Conservation (phyloP, 2,888 invertebrate genomes). For the Buathra laborator region DNA sequence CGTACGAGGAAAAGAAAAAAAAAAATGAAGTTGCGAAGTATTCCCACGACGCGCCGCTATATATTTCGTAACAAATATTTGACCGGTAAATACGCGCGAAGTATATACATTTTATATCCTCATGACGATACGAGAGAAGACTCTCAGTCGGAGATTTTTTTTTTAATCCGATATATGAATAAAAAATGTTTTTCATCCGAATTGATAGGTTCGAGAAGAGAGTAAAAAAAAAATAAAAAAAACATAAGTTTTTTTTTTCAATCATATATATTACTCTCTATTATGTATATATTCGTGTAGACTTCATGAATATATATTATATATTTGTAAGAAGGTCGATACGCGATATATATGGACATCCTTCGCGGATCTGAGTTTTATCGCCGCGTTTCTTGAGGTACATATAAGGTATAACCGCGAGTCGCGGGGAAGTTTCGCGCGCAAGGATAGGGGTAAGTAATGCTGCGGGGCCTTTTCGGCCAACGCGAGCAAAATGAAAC, state of each 20-base stretch:
- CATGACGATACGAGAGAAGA: not conserved
- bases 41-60: not conserved
- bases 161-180: not conserved
- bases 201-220: not conserved
- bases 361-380: constrained; percentile 47
- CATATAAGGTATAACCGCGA: constrained; percentile 43
- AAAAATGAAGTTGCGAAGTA: not conserved
- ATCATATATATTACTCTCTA: not conserved
- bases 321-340: constrained; percentile 16
- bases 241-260: not conserved
- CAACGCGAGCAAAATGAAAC: constrained; percentile 22
- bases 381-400: constrained; percentile 34
- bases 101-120: not conserved
- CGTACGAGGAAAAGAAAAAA: not conserved
- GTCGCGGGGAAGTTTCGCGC: constrained; percentile 10
- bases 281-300: constrained; percentile 1
- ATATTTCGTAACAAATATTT: constrained; percentile 47
- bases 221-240: not conserved
- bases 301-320: constrained; percentile 13
- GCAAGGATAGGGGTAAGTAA: constrained; percentile 15
- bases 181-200: not conserved
- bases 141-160: not conserved
- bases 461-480: not conserved
- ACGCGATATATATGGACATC: not conserved
- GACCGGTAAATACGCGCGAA: constrained; percentile 3